Evolutionary conservation across 2,113 vertebrate species (phyloP).

Genomic region (Carettochelys insculpta): DNA sequence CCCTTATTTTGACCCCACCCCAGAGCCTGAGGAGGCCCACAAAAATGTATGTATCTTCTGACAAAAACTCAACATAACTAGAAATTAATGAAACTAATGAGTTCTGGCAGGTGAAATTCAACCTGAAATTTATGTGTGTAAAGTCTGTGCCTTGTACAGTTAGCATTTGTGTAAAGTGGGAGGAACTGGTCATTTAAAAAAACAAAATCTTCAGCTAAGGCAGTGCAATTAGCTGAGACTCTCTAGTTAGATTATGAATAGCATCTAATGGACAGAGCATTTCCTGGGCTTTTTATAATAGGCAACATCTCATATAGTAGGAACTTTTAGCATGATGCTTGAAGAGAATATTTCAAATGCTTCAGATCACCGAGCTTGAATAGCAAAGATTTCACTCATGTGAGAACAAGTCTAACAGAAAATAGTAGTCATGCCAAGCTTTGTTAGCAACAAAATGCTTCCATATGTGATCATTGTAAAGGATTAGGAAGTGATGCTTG

Average conservation of each 20-base stretch:
- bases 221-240: not conserved
- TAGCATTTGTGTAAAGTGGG: too few relatives aligned
- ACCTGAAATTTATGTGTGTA: too few relatives aligned
- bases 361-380: accelerated
- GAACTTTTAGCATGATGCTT: not conserved
- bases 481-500: not conserved
- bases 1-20: too few relatives aligned
- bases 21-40: too few relatives aligned
- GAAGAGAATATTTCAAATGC: not conserved
- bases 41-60: too few relatives aligned
- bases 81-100: too few relatives aligned
- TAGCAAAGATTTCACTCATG: accelerated
- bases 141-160: too few relatives aligned
- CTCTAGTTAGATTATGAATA: not conserved
- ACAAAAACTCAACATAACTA: too few relatives aligned
- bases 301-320: accelerated
- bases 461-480: not conserved
- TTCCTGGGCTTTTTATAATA: not conserved
- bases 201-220: too few relatives aligned
- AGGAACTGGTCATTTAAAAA: too few relatives aligned
- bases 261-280: accelerated
- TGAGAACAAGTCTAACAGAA: not conserved
- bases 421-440: not conserved
- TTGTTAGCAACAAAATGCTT: not conserved
- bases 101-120: too few relatives aligned